Conservation (phyloP, 2,113 vertebrate species). For the Siniperca chuatsi region DNA sequence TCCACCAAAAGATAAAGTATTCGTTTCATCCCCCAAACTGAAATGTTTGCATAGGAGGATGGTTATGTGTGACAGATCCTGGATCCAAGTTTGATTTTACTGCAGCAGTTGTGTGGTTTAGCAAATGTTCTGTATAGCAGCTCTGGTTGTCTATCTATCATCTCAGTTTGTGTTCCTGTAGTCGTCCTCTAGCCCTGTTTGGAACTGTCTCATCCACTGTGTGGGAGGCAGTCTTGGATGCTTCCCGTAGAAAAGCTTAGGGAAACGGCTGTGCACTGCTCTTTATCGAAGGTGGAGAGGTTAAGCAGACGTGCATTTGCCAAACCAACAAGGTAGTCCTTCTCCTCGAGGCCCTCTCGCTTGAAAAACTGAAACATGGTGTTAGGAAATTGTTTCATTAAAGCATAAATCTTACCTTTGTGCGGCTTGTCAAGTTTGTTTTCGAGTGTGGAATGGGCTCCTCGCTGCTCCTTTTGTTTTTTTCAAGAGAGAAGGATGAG, state of each 20-base stretch:
- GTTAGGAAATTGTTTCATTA: not conserved
- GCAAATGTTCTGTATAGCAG: slow-evolving; percentile 54
- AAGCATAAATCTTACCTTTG: not conserved
- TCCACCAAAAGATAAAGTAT: slow-evolving; percentile 32
- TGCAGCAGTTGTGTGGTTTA: slow-evolving; percentile 65
- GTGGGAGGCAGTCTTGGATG: slow-evolving; percentile 34
- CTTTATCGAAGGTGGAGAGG: not conserved
- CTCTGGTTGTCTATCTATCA: slow-evolving; percentile 53
- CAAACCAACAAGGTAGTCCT: not conserved
- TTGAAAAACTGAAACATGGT: not conserved
- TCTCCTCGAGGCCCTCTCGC: not conserved
- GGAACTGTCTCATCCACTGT: slow-evolving; percentile 33
- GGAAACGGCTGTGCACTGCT: not conserved
- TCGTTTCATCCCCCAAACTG: slow-evolving; percentile 35
- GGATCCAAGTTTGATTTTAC: slow-evolving; percentile 49
- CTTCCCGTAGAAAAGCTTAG: slow-evolving; percentile 11
- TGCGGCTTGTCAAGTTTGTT: not conserved
- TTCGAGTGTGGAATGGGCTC: not conserved
- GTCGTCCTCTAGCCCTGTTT: slow-evolving; percentile 40
- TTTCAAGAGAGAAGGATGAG: not conserved
- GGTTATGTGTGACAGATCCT: slow-evolving; percentile 51
- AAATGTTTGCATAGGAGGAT: slow-evolving; percentile 39
- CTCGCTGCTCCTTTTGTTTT: not conserved
- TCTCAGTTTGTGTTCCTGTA: slow-evolving; percentile 66
- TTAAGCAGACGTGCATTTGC: not conserved